Conservation (phyloP, 2,113 vertebrate genomes). For the Corvus hawaiiensis region DNA sequence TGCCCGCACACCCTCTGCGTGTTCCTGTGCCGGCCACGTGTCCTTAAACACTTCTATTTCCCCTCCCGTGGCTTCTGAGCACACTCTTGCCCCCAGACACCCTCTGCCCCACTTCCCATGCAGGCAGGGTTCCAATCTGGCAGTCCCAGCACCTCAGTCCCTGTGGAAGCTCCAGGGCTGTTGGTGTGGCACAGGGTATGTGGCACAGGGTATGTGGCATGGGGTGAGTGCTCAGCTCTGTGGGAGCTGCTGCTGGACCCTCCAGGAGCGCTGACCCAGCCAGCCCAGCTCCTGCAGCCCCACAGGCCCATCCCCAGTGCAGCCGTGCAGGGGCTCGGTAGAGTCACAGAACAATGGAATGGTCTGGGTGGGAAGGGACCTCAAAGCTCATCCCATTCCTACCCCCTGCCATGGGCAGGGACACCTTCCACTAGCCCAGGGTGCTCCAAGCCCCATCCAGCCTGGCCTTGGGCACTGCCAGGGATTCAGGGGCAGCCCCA, state of each 20-base stretch:
- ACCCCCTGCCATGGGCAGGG: too few species aligned
- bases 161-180: not conserved
- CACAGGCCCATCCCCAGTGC: not conserved
- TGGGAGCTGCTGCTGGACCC: not conserved
- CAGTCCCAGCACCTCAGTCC: not conserved
- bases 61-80: not conserved
- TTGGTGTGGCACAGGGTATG: accelerated
- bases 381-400: not conserved
- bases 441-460: accelerated
- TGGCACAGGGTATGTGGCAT: not conserved
- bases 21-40: not conserved
- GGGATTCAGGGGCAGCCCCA: not conserved
- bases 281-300: accelerated
- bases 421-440: not conserved
- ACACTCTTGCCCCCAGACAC: accelerated
- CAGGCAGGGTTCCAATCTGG: not conserved
- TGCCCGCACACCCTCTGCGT: accelerated
- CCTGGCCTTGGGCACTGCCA: not conserved
- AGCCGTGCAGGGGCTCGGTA: not conserved
- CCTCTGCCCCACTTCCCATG: not conserved
- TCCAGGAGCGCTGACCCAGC: not conserved
- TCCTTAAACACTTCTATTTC: not conserved
- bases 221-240: not conserved
- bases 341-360: not conserved
- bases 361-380: not conserved